Conservation (phyloP, 1,140 invertebrate genomes). For the Aphaenogaster rudis region DNA sequence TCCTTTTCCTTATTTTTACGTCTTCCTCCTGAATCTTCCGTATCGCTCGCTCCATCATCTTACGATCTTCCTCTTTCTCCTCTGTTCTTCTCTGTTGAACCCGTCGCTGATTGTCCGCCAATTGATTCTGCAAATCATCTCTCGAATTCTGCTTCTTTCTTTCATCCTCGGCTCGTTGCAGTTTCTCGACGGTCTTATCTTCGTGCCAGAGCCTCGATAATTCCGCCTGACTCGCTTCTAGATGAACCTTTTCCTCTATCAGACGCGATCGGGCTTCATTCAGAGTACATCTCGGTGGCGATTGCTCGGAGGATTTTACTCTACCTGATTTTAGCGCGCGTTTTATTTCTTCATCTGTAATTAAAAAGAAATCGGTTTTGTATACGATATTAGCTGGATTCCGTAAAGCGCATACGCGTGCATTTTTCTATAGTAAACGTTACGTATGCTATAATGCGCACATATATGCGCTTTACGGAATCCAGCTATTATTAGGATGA, state of each 20-base stretch:
- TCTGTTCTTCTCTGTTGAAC: conserved; percentile 33
- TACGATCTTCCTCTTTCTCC: conserved; percentile 57
- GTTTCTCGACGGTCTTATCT: background rate
- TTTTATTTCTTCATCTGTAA: conserved; percentile 43
- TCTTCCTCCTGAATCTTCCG: conserved; percentile 11
- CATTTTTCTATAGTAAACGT: no score
- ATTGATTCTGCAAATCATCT: conserved; percentile 48
- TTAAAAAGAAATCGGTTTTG: background rate
- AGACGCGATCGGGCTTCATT: background rate
- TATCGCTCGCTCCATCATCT: conserved; percentile 39
- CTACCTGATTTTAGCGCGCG: background rate
- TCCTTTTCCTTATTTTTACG: background rate
- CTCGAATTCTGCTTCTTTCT: conserved; percentile 21
- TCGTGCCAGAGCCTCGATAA: background rate
- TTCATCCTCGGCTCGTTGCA: background rate
- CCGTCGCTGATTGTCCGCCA: conserved; percentile 45
- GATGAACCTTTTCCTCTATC: background rate
- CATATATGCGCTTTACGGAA: no score
- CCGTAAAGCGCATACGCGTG: no score
- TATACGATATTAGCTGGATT: background rate
- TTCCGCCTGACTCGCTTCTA: background rate
- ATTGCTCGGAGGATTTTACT: background rate
- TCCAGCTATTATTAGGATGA: background rate
- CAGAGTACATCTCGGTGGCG: background rate
- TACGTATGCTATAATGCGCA: no score